A percentile compares a stretch with the other conserved stretches of the same genome.
phyloP scores from a whole-genome alignment of 2,797 vertebrate genomes.

The Girardinus metallicus region DNA sequence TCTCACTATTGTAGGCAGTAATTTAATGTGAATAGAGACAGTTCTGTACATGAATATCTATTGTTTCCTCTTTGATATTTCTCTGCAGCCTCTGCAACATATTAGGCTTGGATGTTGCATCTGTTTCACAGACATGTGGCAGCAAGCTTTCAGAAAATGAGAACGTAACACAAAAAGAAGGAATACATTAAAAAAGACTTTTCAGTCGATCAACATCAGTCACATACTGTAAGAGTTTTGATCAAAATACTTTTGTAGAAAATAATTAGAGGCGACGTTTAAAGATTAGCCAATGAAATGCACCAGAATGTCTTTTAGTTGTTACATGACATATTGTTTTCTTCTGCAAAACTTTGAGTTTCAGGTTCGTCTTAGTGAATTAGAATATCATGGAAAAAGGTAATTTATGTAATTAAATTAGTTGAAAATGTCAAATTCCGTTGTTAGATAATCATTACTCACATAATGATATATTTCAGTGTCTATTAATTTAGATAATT shows the following conservation, averaged over 20 bases:
- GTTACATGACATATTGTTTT: slow-evolving; percentile 2
- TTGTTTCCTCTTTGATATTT: slow-evolving; percentile 62
- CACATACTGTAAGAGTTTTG: slow-evolving; percentile 10
- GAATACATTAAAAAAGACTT: slow-evolving; percentile 15
- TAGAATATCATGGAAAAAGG: not conserved
- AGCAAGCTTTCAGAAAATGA: slow-evolving; percentile 33
- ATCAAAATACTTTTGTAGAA: not conserved
- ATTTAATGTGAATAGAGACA: slow-evolving; percentile 24
- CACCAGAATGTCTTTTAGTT: slow-evolving; percentile 12
- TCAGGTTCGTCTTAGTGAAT: not conserved
- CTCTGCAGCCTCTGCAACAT: slow-evolving; percentile 54
- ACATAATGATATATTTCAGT: not conserved
- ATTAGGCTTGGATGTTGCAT: slow-evolving; percentile 53
- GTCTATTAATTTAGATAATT: not conserved
- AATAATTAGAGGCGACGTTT: not conserved
- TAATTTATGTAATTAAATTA: not conserved
- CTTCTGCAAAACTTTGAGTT: slow-evolving; percentile 21
- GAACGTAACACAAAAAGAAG: slow-evolving; percentile 34
- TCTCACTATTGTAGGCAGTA: slow-evolving; percentile 23
- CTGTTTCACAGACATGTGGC: slow-evolving; percentile 47
- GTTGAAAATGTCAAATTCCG: not conserved
- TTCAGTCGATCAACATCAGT: slow-evolving; percentile 6
- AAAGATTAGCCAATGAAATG: slow-evolving; percentile 4
- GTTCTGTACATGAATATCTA: slow-evolving; percentile 31
- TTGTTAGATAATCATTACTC: not conserved